Evolutionary conservation across 2,113 vertebrate species (phyloP).

Genomic region (Fregata magnificens): DNA sequence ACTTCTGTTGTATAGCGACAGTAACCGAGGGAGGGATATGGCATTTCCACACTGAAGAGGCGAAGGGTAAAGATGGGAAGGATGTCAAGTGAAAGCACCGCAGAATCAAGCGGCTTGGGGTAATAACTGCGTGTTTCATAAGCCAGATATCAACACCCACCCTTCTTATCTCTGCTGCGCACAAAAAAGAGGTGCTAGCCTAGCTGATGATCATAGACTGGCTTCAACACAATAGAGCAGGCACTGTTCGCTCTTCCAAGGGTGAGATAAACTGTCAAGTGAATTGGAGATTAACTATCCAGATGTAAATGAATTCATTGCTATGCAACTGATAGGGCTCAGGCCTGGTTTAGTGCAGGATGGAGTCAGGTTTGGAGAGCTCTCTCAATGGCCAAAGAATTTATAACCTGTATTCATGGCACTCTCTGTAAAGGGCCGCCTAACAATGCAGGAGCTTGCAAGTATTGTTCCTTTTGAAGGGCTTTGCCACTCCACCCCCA

Average conservation of each 20-base stretch:
- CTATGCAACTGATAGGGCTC: conserved; percentile 62
- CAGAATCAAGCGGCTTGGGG: not conserved
- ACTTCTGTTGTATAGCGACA: not conserved
- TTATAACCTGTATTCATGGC: conserved; percentile 70
- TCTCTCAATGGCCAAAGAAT: conserved; percentile 63
- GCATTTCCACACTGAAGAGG: not conserved
- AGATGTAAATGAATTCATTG: conserved; percentile 69
- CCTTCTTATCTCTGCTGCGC: not conserved
- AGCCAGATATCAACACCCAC: not conserved
- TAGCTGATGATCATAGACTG: not conserved
- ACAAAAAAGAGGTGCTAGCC: not conserved
- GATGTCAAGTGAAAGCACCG: not conserved
- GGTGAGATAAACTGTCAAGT: conserved; percentile 54
- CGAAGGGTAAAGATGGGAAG: not conserved
- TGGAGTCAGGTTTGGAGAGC: conserved; percentile 63
- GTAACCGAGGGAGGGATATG: not conserved
- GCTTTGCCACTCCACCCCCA: conserved; percentile 22
- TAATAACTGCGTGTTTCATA: not conserved
- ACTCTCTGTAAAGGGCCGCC: conserved; percentile 23
- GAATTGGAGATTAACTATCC: conserved; percentile 56
- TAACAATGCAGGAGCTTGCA: conserved; percentile 45
- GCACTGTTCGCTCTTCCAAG: not conserved
- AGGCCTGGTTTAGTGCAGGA: conserved; percentile 41
- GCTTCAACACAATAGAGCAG: not conserved
- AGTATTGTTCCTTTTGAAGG: conserved; percentile 60